Conservation (phyloP, 2,797 vertebrate species). For the Choloepus didactylus region DNA sequence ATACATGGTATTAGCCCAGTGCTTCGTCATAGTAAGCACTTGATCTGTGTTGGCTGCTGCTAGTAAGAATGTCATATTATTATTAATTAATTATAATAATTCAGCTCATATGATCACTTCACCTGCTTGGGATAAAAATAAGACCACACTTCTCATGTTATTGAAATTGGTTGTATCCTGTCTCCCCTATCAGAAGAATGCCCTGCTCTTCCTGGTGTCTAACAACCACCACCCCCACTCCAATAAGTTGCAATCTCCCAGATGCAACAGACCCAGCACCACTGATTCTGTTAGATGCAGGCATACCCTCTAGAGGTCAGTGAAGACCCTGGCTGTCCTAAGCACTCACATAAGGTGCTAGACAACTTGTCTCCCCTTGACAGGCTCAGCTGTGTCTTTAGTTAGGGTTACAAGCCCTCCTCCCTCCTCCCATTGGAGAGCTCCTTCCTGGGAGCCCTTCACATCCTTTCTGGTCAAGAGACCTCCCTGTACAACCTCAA, state of each 20-base stretch:
- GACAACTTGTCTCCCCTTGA: background rate
- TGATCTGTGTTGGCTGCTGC: background rate
- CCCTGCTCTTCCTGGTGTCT: background rate
- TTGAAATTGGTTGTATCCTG: background rate
- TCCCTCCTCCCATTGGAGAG: background rate
- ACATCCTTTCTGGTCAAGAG: background rate
- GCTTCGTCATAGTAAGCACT: background rate
- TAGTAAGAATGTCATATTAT: background rate
- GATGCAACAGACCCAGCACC: background rate
- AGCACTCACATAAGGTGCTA: background rate
- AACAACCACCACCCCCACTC: no score
- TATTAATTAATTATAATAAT: background rate
- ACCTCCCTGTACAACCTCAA: background rate
- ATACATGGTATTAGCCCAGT: background rate
- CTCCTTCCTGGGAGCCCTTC: background rate
- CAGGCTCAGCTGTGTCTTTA: background rate
- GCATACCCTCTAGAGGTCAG: background rate
- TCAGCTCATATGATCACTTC: background rate
- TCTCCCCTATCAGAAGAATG: background rate
- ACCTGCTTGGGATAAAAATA: background rate
- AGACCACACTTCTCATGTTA: background rate
- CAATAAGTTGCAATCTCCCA: background rate
- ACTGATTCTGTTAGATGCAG: background rate
- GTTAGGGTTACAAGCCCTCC: no score
- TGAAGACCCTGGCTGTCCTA: accelerated